These are phyloP conservation scores for Propithecus perrieri DNA, from an alignment of 2,797 vertebrate species.

Conservation along the genomic window DNA sequence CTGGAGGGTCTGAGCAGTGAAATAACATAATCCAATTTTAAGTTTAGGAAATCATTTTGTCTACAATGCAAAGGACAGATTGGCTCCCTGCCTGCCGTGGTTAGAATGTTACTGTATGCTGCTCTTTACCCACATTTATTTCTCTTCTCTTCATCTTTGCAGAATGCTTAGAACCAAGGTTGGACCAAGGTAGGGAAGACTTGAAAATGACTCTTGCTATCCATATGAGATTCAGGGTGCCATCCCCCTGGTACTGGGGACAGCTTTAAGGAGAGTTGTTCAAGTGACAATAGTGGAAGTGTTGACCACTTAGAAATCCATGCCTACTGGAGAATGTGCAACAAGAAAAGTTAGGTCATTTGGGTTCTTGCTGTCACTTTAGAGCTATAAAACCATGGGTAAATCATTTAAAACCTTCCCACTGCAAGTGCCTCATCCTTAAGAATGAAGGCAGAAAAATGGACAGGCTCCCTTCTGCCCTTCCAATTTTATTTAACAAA, in stretches of 20 bases:
- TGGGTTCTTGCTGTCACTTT: neutral
- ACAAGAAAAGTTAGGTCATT: neutral
- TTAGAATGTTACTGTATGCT: neutral
- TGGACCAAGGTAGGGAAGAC: neutral
- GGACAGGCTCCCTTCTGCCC: neutral
- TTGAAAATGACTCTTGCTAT: neutral
- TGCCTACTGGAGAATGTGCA: no score
- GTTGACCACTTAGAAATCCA: neutral
- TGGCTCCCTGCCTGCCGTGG: neutral
- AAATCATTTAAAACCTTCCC: neutral
- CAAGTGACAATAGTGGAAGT: neutral
- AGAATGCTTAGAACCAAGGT: neutral
- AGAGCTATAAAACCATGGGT: neutral
- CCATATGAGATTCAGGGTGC: neutral
- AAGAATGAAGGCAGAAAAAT: neutral
- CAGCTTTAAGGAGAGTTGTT: neutral
- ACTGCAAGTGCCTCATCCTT: neutral
- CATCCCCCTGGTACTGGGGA: neutral
- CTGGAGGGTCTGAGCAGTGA: neutral
- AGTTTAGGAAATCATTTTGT: neutral
- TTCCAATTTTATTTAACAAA: slow-evolving; percentile 10
- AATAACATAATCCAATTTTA: neutral
- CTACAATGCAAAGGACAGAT: neutral
- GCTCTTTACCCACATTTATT: neutral
- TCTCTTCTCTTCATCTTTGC: neutral